These are phyloP conservation scores for Botia almorhae DNA, from an alignment of 2,797 vertebrate genomes.

Conservation along the genomic window DNA sequence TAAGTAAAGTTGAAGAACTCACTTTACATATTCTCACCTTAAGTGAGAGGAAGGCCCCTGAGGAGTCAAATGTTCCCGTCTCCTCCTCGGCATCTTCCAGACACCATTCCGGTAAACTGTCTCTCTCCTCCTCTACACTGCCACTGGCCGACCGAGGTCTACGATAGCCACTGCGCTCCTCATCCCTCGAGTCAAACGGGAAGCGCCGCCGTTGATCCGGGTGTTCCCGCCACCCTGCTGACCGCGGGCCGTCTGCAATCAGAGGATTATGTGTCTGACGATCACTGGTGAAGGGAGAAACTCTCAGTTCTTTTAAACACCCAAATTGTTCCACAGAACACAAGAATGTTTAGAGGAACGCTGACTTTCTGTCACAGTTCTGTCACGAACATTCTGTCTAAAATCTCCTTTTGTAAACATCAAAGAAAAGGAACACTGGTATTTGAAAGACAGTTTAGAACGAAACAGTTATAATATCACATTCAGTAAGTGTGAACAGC, in stretches of 20 bases:
- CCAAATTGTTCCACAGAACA: too few relatives aligned
- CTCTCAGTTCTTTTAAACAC: too few relatives aligned
- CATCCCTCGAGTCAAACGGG: slow-evolving; percentile 95
- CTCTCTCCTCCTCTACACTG: slow-evolving; percentile 93
- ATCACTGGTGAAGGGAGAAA: neutral
- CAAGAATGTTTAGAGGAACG: too few relatives aligned
- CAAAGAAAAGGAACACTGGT: too few relatives aligned
- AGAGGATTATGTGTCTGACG: neutral
- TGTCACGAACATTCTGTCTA: too few relatives aligned
- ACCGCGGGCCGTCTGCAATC: slow-evolving; percentile 83
- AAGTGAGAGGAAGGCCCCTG: slow-evolving; percentile 93
- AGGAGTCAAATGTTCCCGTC: slow-evolving; percentile 98
- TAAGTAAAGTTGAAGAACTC: slow-evolving; percentile 23
- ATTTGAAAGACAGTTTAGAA: too few relatives aligned
- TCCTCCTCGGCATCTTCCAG: slow-evolving; percentile 97
- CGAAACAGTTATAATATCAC: too few relatives aligned
- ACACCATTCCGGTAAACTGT: slow-evolving; percentile 97
- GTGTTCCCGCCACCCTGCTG: slow-evolving; percentile 93
- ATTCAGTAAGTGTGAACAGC: too few relatives aligned
- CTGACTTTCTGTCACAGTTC: too few relatives aligned
- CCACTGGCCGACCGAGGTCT: slow-evolving; percentile 90
- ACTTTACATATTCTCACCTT: slow-evolving; percentile 79
- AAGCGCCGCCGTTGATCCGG: slow-evolving; percentile 92
- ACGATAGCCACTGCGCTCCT: slow-evolving; percentile 87
- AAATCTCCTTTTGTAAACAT: too few relatives aligned